Evolutionary conservation across 37 sponge, comb jelly and placozoan species (phyloP), one percentile per base, ranked within the genome.

Genomic region (Bolinopsis microptera): DNA sequence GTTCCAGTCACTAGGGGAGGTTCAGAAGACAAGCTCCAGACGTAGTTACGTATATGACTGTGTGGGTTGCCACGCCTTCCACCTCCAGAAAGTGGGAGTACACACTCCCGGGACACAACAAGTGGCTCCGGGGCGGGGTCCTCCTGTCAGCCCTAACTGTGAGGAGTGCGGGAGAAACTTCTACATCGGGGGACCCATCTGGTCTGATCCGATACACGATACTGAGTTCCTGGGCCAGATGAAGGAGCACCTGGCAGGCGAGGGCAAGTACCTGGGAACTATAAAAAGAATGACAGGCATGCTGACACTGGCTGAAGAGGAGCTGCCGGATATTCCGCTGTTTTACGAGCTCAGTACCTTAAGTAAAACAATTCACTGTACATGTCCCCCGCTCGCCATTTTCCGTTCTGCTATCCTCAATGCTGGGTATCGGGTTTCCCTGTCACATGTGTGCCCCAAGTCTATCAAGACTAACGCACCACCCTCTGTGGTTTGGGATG

Each of bases 381-480:
- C 94, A 70, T 95, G 76, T 30, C 98, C 75, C 67, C 76, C 93
- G 18, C 76, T 76, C 0, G 34, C 22, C 38, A n/a, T 36, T 26
- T 83, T 72, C 93, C 96, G 99, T 92, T 99, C 99, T 22, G 99
- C 99, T 68, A 83, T 99, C n/a, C 36, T 97, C 74, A 76, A 95
- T 69, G 96, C 94, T 38, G 99, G 99, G 30, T 96, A 97, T 90
- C 83, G 92, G 26, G 98, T 99, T 25, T 97, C 97, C 27, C 93
- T 95, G 18, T 95, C 96, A 3, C 99, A 99, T 92, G 90, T 95
- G 25, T 92, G 93, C 76, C 92, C 95, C 32, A 93, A 95, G 93
- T 96, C 98, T 27, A 38, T 99, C 83, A 99, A 97, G 92, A 97
- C 99, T 16, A 95, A 96, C 67, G 98, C 98, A 61, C 97, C 98